phyloP scores from a whole-genome alignment of 2,797 vertebrate genomes.

The Falco novaeseelandiae region DNA sequence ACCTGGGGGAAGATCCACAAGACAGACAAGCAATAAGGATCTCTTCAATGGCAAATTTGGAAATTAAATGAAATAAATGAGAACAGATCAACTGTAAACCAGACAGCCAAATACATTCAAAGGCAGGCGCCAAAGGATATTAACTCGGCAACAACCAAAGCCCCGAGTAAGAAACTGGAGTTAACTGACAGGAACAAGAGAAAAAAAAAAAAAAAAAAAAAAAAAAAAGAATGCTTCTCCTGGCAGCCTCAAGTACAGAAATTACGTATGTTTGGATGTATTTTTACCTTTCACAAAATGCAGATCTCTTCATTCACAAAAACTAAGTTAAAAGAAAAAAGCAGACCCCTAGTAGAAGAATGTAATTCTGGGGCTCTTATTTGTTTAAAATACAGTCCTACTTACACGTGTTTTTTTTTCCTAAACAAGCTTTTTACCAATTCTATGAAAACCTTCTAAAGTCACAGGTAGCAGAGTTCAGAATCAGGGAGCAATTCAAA shows the following conservation, averaged over 20 bases:
- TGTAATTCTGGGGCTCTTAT: neutral
- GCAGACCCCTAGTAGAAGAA: neutral
- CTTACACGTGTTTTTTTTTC: neutral
- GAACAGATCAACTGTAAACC: neutral
- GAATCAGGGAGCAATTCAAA: neutral
- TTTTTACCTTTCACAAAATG: conserved; percentile 13
- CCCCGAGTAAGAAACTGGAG: neutral
- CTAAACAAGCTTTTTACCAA: neutral
- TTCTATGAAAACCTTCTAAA: neutral
- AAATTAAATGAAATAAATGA: neutral
- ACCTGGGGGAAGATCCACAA: neutral
- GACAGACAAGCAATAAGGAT: neutral
- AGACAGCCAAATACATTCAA: neutral
- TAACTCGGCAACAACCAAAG: neutral
- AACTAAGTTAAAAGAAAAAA: neutral
- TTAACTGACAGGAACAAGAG: neutral
- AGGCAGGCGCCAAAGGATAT: neutral
- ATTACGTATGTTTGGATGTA: neutral
- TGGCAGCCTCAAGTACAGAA: neutral
- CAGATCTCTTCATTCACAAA: conserved; percentile 11
- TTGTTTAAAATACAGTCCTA: neutral
- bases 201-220: neutral
- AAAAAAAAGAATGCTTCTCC: neutral
- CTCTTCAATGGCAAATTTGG: neutral
- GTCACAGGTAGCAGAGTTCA: neutral